Evolutionary conservation across 53 echinoderm and acorn worm genomes (phyloP), one percentile per base, ranked within the genome.

Genomic region (Holothuria scabra): DNA sequence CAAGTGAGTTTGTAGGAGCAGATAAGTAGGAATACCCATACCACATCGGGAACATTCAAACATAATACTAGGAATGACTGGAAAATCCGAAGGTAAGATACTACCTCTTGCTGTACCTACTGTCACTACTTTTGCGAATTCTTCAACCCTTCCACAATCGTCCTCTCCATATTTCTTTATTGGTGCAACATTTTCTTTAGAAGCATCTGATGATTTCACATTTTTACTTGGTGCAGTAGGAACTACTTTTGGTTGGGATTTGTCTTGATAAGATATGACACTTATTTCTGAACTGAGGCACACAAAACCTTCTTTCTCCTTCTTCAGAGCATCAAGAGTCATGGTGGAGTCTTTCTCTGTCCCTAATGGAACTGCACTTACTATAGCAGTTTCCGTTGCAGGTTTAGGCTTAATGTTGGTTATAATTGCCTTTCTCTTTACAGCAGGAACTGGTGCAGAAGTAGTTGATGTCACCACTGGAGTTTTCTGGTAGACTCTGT

Each of bases 21-120:
- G 11, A 38, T 46, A 35, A 1, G 82, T 63, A 46, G 82, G 82
- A n/a, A 81, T 35, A 61, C 82, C 82, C 34, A 60, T 12, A 34
- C 65, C 62, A 81, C 82, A 81, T 61, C 82, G 13, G 2, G 62
- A 37, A 62, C 82, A 81, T 62, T 81, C 82, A 62, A 81, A 81
- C 65, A 81, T 64, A 20, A 81, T 48, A 46, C 46, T 63, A 22
- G 62, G 46, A 63, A 61, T 64, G 34, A 46, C 82, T 60, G 62
- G 62, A 63, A 81, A 49, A 22, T 81, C 82, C 14, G 82, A 81
- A 20, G 41, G 60, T 46, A 25, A 41, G 14, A 81, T 81, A 38
- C 28, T 81, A 1, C 48, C 48, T 12, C 44, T 62, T 9, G 64
- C 35, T 12, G 48, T 35, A 18, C 44, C 49, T 9, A 81, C 18